Evolutionary conservation across 1,140 invertebrate genomes (phyloP), one percentile per base, ranked within the genome.

Genomic region (Spodoptera frugiperda): DNA sequence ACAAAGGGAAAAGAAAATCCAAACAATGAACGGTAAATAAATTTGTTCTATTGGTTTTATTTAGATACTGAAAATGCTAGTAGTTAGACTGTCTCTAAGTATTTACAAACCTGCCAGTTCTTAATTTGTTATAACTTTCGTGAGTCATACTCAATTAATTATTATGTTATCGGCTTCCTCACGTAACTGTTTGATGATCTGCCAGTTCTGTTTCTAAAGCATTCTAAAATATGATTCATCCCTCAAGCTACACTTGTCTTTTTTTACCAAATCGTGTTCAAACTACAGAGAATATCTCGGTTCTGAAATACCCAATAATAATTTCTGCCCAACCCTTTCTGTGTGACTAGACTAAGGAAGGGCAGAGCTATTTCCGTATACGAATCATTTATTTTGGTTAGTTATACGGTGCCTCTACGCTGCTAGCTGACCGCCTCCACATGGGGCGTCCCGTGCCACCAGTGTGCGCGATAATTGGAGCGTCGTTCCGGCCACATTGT

Each of bases 401-500:
- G 53, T 33, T 48, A 48, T 61, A 59, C 39, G 44, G 71, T 59
- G 33, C 54, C 25, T 48, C 63, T 51, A 30, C 25, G 70, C 53
- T 78, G 61, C 44, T 76, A n/a, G 71, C 61, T 74, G 76, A 78
- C 54, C 65, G 70, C 77, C 76, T 74, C 71, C 73, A 73, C 48
- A 68, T 76, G 33, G 51, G 71, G 70, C 55, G 67, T 49, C 30
- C 75, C 53, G 63, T 55, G 54, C 33, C 33, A 15, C 44, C 44
- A 67, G 44, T 25, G 48, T 80, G 68, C 46, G 77, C 71, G 76
- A 80, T 85, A 86, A 88, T 85, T 88, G 83, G 83, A 86, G 84
- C 84, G 82, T 85, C 78, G 84, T 88, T 88, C 86, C 84, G 84
- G 83, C 61, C 57, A 75, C 73, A 79, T 78, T 83, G 81, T 87